phyloP scores from a whole-genome alignment of 2,888 invertebrate species.

The Drosophila helvetica region DNA sequence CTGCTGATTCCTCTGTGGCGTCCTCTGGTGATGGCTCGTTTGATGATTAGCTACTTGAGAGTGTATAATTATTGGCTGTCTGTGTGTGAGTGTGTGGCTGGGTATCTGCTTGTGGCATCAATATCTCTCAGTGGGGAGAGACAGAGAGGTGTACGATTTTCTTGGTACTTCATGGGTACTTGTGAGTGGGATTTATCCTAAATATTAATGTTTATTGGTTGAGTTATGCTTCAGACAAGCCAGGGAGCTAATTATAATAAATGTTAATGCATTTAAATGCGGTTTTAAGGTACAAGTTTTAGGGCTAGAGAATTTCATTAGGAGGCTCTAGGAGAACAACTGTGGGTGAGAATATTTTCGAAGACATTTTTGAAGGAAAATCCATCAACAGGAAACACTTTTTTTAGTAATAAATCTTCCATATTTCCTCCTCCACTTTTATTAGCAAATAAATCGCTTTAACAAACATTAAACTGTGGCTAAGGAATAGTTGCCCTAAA shows the following conservation, averaged over 20 bases:
- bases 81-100: constrained; percentile 3
- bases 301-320: not conserved
- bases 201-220: not conserved
- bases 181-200: not conserved
- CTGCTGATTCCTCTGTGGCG: not conserved
- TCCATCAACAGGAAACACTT: too few relatives aligned
- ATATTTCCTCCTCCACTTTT: too few relatives aligned
- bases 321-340: not conserved
- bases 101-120: constrained; percentile 9
- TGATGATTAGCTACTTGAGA: constrained; percentile 36
- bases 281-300: not conserved
- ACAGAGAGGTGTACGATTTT: constrained; percentile 13
- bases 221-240: not conserved
- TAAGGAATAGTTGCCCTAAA: too few relatives aligned
- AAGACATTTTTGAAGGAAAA: too few relatives aligned
- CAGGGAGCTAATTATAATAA: not conserved
- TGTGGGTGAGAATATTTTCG: too few relatives aligned
- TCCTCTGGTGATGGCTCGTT: constrained; percentile 3
- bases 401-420: too few relatives aligned
- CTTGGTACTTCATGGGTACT: not conserved
- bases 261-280: not conserved
- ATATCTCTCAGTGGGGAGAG: not conserved
- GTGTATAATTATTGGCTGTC: constrained; percentile 26
- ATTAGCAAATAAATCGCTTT: too few relatives aligned
- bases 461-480: too few relatives aligned